phyloP scores from a whole-genome alignment of 2,888 invertebrate species.

The Cataglyphis rosenhaueri region DNA sequence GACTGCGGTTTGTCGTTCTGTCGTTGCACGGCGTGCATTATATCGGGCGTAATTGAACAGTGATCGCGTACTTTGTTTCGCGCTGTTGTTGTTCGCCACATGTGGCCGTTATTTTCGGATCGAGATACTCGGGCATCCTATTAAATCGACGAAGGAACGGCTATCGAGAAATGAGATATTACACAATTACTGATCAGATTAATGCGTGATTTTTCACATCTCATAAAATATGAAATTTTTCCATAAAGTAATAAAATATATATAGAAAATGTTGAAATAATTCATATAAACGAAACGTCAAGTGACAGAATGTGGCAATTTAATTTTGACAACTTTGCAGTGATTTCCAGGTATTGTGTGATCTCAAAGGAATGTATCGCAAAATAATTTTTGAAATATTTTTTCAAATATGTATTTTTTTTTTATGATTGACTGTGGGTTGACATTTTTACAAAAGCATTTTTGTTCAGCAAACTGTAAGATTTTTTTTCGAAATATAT shows the following conservation, averaged over 20 bases:
- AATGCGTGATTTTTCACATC: neutral
- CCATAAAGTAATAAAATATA: neutral
- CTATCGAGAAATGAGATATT: neutral
- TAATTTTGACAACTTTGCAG: neutral
- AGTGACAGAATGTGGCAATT: neutral
- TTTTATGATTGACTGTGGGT: neutral
- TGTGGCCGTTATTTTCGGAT: slow-evolving; percentile 18
- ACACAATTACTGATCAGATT: neutral
- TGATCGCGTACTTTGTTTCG: slow-evolving; percentile 65
- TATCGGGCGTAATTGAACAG: slow-evolving; percentile 68
- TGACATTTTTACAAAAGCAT: neutral
- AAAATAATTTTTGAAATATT: neutral
- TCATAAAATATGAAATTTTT: neutral
- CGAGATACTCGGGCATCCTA: neutral
- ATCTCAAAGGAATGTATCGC: neutral
- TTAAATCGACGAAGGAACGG: neutral
- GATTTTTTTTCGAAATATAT: slow-evolving; percentile 4
- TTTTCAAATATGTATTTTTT: neutral
- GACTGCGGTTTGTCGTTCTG: slow-evolving; percentile 66
- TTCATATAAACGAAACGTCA: neutral
- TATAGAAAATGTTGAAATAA: neutral
- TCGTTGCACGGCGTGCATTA: slow-evolving; percentile 62
- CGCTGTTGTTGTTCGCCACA: slow-evolving; percentile 39
- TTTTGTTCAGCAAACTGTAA: neutral
- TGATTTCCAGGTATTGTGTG: neutral